These are phyloP conservation scores for Gonioctena quinquepunctata DNA, from an alignment of 1,140 invertebrate genomes.

Conservation along the genomic window DNA sequence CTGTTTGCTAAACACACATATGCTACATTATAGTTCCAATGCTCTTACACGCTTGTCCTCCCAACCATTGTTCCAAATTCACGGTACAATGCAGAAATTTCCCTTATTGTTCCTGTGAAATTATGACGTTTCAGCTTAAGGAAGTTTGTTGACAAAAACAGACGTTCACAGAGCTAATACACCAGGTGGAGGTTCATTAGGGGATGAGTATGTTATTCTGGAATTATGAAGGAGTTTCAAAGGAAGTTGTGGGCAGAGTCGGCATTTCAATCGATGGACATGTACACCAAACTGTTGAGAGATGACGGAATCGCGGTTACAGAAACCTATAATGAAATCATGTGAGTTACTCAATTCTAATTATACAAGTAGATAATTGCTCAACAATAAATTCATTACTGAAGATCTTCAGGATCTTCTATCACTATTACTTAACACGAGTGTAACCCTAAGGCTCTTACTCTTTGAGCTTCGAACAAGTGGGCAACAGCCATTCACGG, in stretches of 20 bases:
- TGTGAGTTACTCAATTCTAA: too few species aligned
- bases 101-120: constrained; percentile 5
- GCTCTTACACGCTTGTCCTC: constrained; percentile 4
- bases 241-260: neutral
- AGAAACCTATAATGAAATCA: too few species aligned
- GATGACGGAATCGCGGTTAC: too few species aligned
- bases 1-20: constrained; percentile 10
- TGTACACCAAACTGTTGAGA: too few species aligned
- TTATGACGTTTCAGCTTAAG: constrained; percentile 2
- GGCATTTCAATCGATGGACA: too few species aligned
- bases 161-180: neutral
- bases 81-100: constrained; percentile 8
- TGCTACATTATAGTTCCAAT: constrained; percentile 3
- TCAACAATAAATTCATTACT: too few species aligned
- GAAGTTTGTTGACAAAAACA: constrained; percentile 9
- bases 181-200: neutral
- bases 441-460: too few species aligned
- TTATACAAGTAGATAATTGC: too few species aligned
- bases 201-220: neutral
- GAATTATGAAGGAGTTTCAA: neutral
- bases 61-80: neutral
- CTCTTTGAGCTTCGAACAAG: too few species aligned
- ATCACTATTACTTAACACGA: too few species aligned
- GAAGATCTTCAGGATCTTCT: too few species aligned
- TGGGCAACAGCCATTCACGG: too few species aligned